phyloP scores from a whole-genome alignment of 2,797 vertebrate species.

The Sebastes taczanowskii region DNA sequence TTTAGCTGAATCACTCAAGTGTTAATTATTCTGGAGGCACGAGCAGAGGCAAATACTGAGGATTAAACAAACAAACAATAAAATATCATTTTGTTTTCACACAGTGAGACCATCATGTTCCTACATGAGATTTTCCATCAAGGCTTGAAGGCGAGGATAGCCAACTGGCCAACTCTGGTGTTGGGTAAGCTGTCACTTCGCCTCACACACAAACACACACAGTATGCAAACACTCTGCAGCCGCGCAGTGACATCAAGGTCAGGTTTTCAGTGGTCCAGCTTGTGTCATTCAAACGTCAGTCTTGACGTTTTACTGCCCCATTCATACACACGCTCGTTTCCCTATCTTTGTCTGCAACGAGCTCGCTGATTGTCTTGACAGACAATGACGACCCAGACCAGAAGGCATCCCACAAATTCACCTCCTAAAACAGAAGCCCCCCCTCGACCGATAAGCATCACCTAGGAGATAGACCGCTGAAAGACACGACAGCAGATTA shows the following conservation, averaged over 20 bases:
- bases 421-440: conserved; percentile 54
- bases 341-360: conserved; percentile 71
- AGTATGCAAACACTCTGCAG: conserved; percentile 23
- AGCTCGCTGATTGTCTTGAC: conserved; percentile 60
- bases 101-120: conserved; percentile 99
- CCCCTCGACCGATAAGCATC: conserved; percentile 67
- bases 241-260: conserved; percentile 57
- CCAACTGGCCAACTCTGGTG: conserved; percentile 98
- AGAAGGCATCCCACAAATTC: conserved; percentile 58
- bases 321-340: conserved; percentile 21
- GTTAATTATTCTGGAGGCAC: neutral
- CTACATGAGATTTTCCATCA: conserved; percentile 99
- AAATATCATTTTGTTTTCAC: conserved; percentile 10
- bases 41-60: neutral
- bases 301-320: conserved; percentile 48
- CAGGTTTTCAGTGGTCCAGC: conserved; percentile 42
- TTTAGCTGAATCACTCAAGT: neutral
- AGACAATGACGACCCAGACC: conserved; percentile 70
- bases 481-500: conserved; percentile 59
- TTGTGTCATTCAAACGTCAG: conserved; percentile 53
- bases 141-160: conserved; percentile 96
- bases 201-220: conserved; percentile 11
- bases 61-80: neutral
- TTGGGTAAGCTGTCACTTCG: conserved; percentile 87
- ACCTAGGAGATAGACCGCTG: conserved; percentile 62